Evolutionary conservation across 2,888 invertebrate genomes (phyloP).

Genomic region (Ennomos fuscantarius): DNA sequence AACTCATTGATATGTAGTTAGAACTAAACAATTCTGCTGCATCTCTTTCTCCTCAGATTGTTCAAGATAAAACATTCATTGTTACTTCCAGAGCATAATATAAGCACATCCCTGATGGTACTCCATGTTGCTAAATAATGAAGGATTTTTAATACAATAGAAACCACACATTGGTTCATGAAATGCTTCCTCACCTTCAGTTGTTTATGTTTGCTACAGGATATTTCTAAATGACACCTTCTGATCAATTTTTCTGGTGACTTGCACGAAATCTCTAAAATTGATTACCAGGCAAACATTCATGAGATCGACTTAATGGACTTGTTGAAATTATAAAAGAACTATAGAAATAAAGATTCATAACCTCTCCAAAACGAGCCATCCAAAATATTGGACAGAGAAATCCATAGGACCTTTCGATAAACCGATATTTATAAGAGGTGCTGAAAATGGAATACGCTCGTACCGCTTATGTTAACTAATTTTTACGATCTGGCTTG

Average conservation of each 20-base stretch:
- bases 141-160: slow-evolving; percentile 4
- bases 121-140: slow-evolving; percentile 7
- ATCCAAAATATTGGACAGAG: slow-evolving; percentile 10
- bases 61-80: slow-evolving; percentile 17
- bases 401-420: slow-evolving; percentile 17
- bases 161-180: slow-evolving; percentile 10
- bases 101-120: slow-evolving; percentile 15
- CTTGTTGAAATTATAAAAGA: slow-evolving; percentile 8
- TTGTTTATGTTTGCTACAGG: slow-evolving; percentile 8
- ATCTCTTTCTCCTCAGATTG: slow-evolving; percentile 11
- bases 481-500: slow-evolving; percentile 32
- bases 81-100: slow-evolving; percentile 15
- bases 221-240: slow-evolving; percentile 10
- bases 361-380: slow-evolving; percentile 2
- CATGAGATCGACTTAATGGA: slow-evolving; percentile 9
- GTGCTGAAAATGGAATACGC: slow-evolving; percentile 18
- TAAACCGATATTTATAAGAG: slow-evolving; percentile 8
- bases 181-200: slow-evolving; percentile 11
- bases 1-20: slow-evolving; percentile 24
- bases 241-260: slow-evolving; percentile 7
- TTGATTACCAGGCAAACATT: slow-evolving; percentile 10
- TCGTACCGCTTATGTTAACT: slow-evolving; percentile 22
- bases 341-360: slow-evolving; percentile 7
- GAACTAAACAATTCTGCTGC: slow-evolving; percentile 13
- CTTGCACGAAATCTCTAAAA: slow-evolving; percentile 13